Percentiles rank a stretch among this genome's conserved stretches.
Evolutionary conservation across 2,113 vertebrate genomes (phyloP).

Genomic region (Chauna torquata): DNA sequence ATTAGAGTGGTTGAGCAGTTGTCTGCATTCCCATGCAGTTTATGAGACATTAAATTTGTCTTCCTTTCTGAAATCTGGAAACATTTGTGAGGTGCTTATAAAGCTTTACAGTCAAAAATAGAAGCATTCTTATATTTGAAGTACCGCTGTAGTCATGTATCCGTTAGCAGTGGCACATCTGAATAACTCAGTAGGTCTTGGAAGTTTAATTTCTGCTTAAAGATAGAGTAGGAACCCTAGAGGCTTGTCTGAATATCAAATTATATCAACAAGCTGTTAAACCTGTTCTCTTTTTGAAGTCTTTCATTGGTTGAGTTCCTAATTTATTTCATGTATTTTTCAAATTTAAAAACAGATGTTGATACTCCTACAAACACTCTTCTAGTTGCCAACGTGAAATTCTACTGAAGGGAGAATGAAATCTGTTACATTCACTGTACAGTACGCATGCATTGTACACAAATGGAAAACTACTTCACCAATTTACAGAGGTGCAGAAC

Average conservation of each 20-base stretch:
- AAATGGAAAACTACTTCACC: neutral
- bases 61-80: neutral
- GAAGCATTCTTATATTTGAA: neutral
- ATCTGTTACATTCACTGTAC: neutral
- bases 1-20: neutral
- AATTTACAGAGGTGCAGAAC: neutral
- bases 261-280: neutral
- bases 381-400: neutral
- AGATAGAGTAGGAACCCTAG: neutral
- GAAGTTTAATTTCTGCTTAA: neutral
- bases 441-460: accelerated
- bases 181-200: neutral
- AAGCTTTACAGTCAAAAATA: neutral
- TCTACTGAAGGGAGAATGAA: neutral
- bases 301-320: neutral
- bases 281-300: neutral
- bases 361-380: neutral
- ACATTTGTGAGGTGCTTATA: neutral
- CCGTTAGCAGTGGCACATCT: neutral
- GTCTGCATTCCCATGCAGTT: neutral
- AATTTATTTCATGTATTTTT: neutral
- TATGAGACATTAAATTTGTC: neutral
- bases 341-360: neutral
- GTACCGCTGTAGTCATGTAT: neutral
- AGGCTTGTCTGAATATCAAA: neutral